Evolutionary conservation across 2,888 invertebrate genomes (phyloP).

Genomic region (Tridacna crocea): DNA sequence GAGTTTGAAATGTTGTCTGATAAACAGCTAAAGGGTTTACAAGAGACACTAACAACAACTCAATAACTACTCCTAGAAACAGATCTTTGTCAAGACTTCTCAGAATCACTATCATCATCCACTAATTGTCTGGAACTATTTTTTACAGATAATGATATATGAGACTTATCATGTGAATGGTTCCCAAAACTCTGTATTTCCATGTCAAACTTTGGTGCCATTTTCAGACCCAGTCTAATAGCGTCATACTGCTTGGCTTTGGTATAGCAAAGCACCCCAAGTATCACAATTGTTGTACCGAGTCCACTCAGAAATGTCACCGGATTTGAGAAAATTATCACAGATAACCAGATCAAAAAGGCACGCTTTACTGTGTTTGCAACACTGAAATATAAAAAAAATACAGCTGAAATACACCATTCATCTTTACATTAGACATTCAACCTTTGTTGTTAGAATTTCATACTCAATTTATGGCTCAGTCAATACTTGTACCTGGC

Average conservation of each 20-base stretch:
- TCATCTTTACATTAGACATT: not conserved
- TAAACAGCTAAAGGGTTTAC: too few relatives aligned
- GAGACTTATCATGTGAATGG: conserved; percentile 18
- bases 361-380: conserved; percentile 92
- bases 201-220: conserved; percentile 35
- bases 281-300: conserved; percentile 89
- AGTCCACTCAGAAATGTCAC: conserved; percentile 90
- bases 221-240: conserved; percentile 29
- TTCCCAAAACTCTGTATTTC: conserved; percentile 22
- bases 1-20: too few relatives aligned
- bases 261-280: conserved; percentile 90
- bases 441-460: too few relatives aligned
- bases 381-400: conserved; percentile 86
- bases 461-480: too few relatives aligned
- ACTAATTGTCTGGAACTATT: not conserved
- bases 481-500: too few relatives aligned
- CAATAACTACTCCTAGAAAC: not conserved
- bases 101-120: conserved; percentile 9
- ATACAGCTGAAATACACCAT: not conserved
- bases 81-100: conserved; percentile 7
- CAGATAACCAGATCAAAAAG: conserved; percentile 91
- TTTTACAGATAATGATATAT: conserved; percentile 15
- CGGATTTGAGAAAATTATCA: conserved; percentile 90
- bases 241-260: conserved; percentile 87
- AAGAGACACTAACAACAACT: too few relatives aligned